These are phyloP conservation scores for Megathymus violae DNA, from an alignment of 1,140 invertebrate species.

Conservation along the genomic window DNA sequence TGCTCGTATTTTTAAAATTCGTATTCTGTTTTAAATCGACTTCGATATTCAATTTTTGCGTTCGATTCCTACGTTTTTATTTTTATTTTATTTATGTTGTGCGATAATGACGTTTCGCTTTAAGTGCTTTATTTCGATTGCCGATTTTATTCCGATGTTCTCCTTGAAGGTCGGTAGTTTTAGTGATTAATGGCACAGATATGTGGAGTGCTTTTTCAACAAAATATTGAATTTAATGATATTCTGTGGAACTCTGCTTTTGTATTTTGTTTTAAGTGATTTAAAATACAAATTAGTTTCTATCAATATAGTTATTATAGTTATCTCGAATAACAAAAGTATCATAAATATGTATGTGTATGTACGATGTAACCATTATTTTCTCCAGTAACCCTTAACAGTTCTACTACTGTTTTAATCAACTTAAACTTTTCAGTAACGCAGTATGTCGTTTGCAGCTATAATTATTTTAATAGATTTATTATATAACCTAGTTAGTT, in stretches of 20 bases:
- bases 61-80: conserved; percentile 74
- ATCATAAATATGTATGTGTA: too few relatives aligned
- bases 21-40: conserved; percentile 81
- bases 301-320: too few relatives aligned
- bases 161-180: conserved; percentile 82
- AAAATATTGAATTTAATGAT: conserved; percentile 83
- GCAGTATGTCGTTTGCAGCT: too few relatives aligned
- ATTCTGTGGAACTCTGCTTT: conserved; percentile 71
- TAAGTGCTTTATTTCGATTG: conserved; percentile 83
- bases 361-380: too few relatives aligned
- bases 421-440: too few relatives aligned
- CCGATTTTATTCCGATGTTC: conserved; percentile 82
- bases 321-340: too few relatives aligned
- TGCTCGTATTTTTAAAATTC: conserved; percentile 81
- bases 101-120: conserved; percentile 83
- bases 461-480: too few relatives aligned
- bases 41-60: conserved; percentile 82
- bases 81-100: conserved; percentile 80
- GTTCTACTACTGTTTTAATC: too few relatives aligned
- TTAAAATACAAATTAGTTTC: neutral
- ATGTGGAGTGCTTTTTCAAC: conserved; percentile 82
- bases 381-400: too few relatives aligned
- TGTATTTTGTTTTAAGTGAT: conserved; percentile 53
- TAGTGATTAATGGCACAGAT: conserved; percentile 82
- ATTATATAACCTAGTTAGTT: too few relatives aligned